phyloP scores from a whole-genome alignment of 2,888 invertebrate species.

The Artemia sinica region DNA sequence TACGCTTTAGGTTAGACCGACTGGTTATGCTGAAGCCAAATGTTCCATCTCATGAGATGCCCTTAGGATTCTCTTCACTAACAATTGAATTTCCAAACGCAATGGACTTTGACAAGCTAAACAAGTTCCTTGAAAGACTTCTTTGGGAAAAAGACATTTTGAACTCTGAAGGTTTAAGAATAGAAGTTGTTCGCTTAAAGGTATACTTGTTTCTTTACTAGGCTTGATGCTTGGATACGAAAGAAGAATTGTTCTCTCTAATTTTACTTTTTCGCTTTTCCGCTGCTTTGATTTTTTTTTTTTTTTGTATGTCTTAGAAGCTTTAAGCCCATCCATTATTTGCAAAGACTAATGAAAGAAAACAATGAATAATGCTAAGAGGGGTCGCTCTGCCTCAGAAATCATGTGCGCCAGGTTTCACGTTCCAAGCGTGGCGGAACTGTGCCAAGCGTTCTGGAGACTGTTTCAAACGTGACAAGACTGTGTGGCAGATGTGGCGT shows the following conservation, averaged over 20 bases:
- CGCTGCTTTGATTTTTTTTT: background rate
- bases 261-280: conserved; percentile 6
- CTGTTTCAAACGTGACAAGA: too few species aligned
- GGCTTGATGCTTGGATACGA: background rate
- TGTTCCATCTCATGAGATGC: background rate
- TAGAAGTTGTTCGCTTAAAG: conserved; percentile 22
- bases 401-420: too few species aligned
- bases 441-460: too few species aligned
- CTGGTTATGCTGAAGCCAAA: too few species aligned
- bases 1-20: too few species aligned
- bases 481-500: too few species aligned
- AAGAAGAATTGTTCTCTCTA: conserved; percentile 3
- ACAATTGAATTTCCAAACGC: conserved; percentile 17
- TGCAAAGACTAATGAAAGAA: too few species aligned
- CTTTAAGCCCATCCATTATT: too few species aligned
- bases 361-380: too few species aligned
- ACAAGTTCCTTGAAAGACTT: conserved; percentile 20
- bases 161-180: conserved; percentile 6
- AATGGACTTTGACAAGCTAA: conserved; percentile 16
- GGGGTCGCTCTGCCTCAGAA: too few species aligned
- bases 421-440: too few species aligned
- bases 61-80: conserved; percentile 16
- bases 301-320: too few species aligned
- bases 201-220: background rate
- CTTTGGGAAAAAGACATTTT: conserved; percentile 21